Conservation (phyloP, 64 coral and sea anemone species). For the Anthopleura sola region DNA sequence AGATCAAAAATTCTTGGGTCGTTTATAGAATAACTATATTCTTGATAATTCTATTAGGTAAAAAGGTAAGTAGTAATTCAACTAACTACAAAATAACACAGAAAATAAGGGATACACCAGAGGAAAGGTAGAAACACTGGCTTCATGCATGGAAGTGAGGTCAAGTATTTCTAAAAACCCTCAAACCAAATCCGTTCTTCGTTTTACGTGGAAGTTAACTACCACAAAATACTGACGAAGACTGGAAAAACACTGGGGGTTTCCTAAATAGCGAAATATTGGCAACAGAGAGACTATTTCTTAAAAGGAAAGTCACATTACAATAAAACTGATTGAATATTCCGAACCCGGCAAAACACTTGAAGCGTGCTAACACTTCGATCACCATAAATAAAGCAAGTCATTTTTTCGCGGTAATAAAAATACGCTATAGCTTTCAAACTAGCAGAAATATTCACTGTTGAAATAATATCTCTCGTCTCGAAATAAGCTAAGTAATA, state of each 20-base stretch:
- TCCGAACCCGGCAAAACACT: slow-evolving; percentile 36
- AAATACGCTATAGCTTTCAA: slow-evolving; percentile 4
- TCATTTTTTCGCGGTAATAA: slow-evolving; percentile 16
- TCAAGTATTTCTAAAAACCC: slow-evolving; percentile 80
- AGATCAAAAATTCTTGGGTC: slow-evolving; percentile 29
- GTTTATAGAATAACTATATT: slow-evolving; percentile 35
- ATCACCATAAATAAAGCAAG: slow-evolving; percentile 24
- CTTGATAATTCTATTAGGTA: slow-evolving; percentile 55
- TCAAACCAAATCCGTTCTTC: slow-evolving; percentile 18
- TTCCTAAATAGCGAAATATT: slow-evolving; percentile 9
- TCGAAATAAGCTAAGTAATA: neutral
- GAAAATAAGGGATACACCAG: neutral
- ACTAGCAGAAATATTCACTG: neutral
- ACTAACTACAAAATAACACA: slow-evolving; percentile 52
- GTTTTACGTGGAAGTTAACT: neutral
- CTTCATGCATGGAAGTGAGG: slow-evolving; percentile 87
- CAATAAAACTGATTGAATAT: slow-evolving; percentile 36
- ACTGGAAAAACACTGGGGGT: neutral
- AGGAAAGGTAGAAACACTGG: slow-evolving; percentile 15
- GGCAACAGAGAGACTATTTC: neutral
- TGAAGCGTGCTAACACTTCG: slow-evolving; percentile 37
- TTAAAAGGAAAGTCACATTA: slow-evolving; percentile 13
- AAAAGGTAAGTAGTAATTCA: slow-evolving; percentile 53
- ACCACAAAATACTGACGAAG: neutral
- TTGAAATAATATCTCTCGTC: neutral